Evolutionary conservation across 1,140 invertebrate genomes (phyloP).

Genomic region (Uloborus diversus): DNA sequence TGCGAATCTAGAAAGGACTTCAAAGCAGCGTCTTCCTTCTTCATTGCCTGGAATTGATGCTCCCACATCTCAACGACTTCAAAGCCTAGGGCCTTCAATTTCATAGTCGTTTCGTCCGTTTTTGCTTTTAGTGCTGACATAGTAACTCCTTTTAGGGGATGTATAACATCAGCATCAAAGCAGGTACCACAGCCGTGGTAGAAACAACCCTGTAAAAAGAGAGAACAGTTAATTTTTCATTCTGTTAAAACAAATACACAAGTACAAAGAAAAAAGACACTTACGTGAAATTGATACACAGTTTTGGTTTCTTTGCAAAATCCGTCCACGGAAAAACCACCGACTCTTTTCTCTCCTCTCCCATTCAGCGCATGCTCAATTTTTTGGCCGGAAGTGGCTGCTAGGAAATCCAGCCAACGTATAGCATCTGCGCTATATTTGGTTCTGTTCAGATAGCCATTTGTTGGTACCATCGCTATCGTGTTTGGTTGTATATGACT

Average conservation of each 20-base stretch:
- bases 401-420: slow-evolving; percentile 36
- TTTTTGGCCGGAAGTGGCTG: not conserved
- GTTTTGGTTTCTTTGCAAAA: slow-evolving; percentile 14
- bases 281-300: slow-evolving; percentile 18
- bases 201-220: slow-evolving; percentile 1
- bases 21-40: not conserved
- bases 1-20: not conserved
- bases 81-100: not conserved
- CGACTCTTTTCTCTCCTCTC: not conserved
- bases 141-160: not conserved
- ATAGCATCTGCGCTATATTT: not conserved
- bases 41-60: not conserved
- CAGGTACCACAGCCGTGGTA: not conserved
- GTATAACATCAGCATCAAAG: not conserved
- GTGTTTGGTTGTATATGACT: slow-evolving; percentile 25
- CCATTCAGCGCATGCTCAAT: slow-evolving; percentile 41
- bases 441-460: slow-evolving; percentile 11
- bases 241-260: not conserved
- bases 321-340: slow-evolving; percentile 7
- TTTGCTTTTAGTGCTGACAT: not conserved
- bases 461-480: slow-evolving; percentile 40
- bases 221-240: not conserved
- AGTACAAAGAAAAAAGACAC: not conserved
- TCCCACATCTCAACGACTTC: slow-evolving; percentile 6
- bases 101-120: not conserved